Evolutionary conservation across 2,888 invertebrate genomes (phyloP).

Genomic region (Lasioglossum zephyrum): DNA sequence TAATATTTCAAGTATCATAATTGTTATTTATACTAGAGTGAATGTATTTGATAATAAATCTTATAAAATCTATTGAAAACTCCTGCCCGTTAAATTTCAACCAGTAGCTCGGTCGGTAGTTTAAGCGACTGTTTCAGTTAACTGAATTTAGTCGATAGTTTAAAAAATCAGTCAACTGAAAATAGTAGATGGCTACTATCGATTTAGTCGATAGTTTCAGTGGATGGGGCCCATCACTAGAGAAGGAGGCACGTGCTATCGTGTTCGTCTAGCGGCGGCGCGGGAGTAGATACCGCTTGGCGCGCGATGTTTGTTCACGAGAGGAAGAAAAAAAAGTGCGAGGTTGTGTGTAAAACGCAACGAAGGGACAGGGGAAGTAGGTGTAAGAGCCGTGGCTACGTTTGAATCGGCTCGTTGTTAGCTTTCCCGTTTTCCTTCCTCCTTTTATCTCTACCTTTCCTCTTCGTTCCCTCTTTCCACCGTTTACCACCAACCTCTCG

Average conservation of each 20-base stretch:
- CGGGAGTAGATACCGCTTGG: conserved; percentile 67
- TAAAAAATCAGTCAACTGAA: too few relatives aligned
- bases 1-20: too few relatives aligned
- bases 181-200: too few relatives aligned
- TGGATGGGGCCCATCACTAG: too few relatives aligned
- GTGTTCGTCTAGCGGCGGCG: conserved; percentile 43
- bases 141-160: too few relatives aligned
- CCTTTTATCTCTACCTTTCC: conserved; percentile 24
- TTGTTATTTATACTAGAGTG: too few relatives aligned
- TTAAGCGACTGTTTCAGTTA: too few relatives aligned
- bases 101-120: too few relatives aligned
- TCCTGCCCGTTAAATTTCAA: too few relatives aligned
- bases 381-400: conserved; percentile 44
- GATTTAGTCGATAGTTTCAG: too few relatives aligned
- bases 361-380: conserved; percentile 29
- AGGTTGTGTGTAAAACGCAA: conserved; percentile 14
- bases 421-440: conserved; percentile 44
- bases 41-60: too few relatives aligned
- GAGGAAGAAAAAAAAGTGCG: conserved; percentile 48
- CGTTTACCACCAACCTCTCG: conserved; percentile 28
- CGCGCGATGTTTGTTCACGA: conserved; percentile 62
- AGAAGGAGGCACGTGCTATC: conserved; percentile 69
- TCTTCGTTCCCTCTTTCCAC: conserved; percentile 30
- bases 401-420: conserved; percentile 78
- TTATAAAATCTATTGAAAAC: too few relatives aligned